Evolutionary conservation across 2,113 vertebrate species (phyloP).

Genomic region (Anolis sagrei): DNA sequence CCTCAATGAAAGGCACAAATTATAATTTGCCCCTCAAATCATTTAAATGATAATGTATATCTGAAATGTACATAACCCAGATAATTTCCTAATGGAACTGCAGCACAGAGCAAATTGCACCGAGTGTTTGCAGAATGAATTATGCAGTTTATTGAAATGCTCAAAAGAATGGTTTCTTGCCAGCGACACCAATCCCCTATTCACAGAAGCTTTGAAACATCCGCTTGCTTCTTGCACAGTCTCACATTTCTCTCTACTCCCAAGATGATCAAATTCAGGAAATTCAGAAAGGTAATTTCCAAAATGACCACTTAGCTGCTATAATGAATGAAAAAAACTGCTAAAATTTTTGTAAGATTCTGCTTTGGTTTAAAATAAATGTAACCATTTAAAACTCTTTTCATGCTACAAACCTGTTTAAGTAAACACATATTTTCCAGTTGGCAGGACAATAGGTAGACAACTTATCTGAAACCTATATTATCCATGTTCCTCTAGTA

Average conservation of each 20-base stretch:
- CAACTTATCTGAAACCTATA: too few relatives aligned
- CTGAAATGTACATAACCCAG: conserved; percentile 17
- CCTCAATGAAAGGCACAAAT: conserved; percentile 4
- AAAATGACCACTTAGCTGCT: background rate
- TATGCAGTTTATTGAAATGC: conserved; percentile 24
- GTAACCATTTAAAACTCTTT: too few relatives aligned
- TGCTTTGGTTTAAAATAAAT: background rate
- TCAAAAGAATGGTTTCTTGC: background rate
- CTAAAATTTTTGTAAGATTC: background rate
- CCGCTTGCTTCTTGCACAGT: background rate
- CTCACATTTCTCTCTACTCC: background rate
- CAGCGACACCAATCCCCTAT: background rate
- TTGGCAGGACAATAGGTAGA: too few relatives aligned
- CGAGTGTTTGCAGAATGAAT: conserved; percentile 22
- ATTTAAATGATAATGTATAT: conserved; percentile 23
- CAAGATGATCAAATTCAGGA: background rate
- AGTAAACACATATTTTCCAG: too few relatives aligned
- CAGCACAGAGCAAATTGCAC: conserved; percentile 20
- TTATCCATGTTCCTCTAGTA: too few relatives aligned
- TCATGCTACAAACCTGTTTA: too few relatives aligned
- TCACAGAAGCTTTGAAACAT: background rate
- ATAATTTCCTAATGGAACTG: conserved; percentile 6
- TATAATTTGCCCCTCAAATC: conserved; percentile 31
- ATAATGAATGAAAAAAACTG: background rate
- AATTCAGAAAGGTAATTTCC: background rate